A percentile compares a stretch with the other conserved stretches of the same genome.
Evolutionary conservation across 2,113 vertebrate species (phyloP).

Genomic region (Ciconia stormi): DNA sequence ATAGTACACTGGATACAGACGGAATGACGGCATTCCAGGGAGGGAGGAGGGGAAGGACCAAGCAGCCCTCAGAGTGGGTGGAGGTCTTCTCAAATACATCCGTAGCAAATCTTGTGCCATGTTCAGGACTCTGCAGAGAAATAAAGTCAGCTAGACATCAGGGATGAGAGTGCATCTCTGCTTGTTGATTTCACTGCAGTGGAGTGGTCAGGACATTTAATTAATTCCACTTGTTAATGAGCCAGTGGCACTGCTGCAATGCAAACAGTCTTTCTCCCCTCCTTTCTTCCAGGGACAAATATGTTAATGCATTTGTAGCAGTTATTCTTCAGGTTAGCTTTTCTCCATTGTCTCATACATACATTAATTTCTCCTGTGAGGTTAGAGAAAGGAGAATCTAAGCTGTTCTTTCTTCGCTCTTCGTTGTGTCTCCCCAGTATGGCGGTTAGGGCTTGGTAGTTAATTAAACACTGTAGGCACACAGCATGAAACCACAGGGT

Average conservation of each 20-base stretch:
- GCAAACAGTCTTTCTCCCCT: background rate
- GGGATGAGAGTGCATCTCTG: background rate
- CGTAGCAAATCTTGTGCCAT: background rate
- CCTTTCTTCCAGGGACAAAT: background rate
- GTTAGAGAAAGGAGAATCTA: background rate
- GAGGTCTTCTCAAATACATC: background rate
- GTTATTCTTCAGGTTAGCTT: background rate
- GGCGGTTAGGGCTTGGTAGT: background rate
- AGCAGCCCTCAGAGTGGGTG: background rate
- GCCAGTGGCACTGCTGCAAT: background rate
- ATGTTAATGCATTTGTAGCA: background rate
- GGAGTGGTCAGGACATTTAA: background rate
- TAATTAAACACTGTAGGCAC: background rate
- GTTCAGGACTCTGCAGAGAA: background rate
- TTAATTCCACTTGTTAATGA: constrained; percentile 28
- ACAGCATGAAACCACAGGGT: background rate
- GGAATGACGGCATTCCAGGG: background rate
- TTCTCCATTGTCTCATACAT: background rate
- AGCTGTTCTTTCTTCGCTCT: background rate
- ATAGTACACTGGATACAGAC: accelerated
- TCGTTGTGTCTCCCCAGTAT: accelerated
- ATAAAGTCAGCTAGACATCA: background rate
- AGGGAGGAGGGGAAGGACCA: background rate
- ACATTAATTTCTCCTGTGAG: background rate
- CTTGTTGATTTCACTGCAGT: background rate